These are phyloP conservation scores for Lates calcarifer DNA, from an alignment of 2,113 vertebrate genomes.

Conservation along the genomic window DNA sequence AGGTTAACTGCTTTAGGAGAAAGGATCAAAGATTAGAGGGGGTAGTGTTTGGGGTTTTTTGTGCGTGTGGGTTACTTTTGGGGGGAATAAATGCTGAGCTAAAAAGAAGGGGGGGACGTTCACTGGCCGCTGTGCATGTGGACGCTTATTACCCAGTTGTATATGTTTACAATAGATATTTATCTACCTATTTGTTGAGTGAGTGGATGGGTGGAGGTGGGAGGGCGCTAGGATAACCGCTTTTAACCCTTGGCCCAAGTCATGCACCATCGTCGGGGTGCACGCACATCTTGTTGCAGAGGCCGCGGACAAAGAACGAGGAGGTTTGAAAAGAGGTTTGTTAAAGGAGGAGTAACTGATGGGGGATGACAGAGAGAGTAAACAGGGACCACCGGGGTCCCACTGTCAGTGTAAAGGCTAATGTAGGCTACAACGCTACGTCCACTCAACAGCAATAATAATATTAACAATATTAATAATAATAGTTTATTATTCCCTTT, in stretches of 20 bases:
- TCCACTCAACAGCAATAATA: conserved; percentile 39
- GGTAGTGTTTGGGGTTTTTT: background rate
- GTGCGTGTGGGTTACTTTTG: background rate
- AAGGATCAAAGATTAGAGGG: conserved; percentile 8
- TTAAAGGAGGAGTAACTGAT: conserved; percentile 73
- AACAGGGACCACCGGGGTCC: conserved; percentile 74
- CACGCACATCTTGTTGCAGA: conserved; percentile 66
- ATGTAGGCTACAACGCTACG: conserved; percentile 45
- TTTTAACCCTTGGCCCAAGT: conserved; percentile 76
- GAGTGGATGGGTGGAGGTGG: background rate
- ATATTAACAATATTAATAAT: conserved; percentile 15
- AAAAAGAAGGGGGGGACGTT: background rate
- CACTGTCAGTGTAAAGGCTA: conserved; percentile 63
- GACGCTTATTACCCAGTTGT: background rate
- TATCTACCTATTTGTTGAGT: no score
- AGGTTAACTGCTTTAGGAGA: background rate
- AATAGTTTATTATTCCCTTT: background rate
- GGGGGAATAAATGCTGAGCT: background rate
- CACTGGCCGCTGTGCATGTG: background rate
- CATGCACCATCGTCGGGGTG: conserved; percentile 62
- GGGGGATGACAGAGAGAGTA: conserved; percentile 66
- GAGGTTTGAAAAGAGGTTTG: conserved; percentile 66
- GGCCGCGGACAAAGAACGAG: conserved; percentile 70
- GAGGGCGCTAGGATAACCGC: conserved; percentile 48
- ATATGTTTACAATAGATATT: conserved; percentile 13